A percentile compares a stretch with the other conserved stretches of the same genome.
Conservation (phyloP, 2,113 vertebrate species). For the Dicrurus megarhynchus region DNA sequence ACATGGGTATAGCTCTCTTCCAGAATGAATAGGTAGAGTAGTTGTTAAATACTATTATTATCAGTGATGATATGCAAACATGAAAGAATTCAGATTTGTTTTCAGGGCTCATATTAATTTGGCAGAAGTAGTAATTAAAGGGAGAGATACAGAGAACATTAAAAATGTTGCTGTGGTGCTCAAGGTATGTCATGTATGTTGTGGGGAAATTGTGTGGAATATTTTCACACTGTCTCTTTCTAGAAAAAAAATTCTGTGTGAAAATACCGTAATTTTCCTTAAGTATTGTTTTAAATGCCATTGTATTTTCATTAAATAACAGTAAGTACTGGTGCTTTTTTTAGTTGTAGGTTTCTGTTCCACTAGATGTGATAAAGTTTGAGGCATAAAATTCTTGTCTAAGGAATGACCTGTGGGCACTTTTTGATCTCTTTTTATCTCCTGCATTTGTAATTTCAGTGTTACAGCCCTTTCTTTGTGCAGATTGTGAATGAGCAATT, state of each 20-base stretch:
- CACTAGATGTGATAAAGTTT: not conserved
- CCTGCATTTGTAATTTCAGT: not conserved
- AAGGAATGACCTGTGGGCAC: not conserved
- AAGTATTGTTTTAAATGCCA: not conserved
- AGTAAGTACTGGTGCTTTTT: not conserved
- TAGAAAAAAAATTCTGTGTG: not conserved
- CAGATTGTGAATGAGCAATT: not conserved
- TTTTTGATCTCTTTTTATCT: not conserved
- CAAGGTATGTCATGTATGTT: rapidly evolving
- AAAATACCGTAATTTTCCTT: not conserved
- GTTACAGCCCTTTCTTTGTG: not conserved
- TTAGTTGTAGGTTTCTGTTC: not conserved
- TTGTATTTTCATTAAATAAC: not conserved
- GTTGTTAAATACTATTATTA: not conserved
- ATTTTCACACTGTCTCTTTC: not conserved
- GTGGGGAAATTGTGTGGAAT: not conserved
- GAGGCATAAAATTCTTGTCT: not conserved
- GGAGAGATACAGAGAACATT: not conserved
- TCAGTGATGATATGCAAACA: not conserved
- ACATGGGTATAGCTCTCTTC: not conserved
- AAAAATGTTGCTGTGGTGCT: not conserved
- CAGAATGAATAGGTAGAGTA: not conserved
- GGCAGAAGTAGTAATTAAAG: not conserved
- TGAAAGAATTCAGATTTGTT: not conserved
- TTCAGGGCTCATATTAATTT: not conserved